These are phyloP conservation scores for Chamaea fasciata DNA, from an alignment of 2,113 vertebrate species.

Conservation along the genomic window DNA sequence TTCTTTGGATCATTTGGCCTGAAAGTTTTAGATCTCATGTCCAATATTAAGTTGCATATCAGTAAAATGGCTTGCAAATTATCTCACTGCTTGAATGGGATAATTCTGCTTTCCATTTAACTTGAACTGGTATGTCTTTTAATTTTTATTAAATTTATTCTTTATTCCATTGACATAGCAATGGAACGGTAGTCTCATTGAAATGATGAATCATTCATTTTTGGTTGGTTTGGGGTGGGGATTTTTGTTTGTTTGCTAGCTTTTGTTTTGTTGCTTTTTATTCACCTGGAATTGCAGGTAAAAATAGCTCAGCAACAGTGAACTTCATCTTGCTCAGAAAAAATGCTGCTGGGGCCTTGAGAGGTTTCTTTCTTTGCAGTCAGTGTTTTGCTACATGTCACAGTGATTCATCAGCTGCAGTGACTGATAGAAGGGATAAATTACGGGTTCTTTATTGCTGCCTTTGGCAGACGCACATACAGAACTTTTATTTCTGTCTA, in stretches of 20 bases:
- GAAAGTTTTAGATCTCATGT: background rate
- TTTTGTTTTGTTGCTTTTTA: background rate
- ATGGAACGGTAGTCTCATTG: background rate
- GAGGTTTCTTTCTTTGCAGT: background rate
- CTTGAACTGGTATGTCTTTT: background rate
- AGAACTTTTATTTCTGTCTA: background rate
- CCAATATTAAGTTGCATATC: background rate
- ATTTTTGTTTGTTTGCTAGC: background rate
- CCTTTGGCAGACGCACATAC: fast-evolving
- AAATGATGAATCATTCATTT: background rate
- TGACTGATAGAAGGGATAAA: background rate
- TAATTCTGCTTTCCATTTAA: slow-evolving; percentile 9
- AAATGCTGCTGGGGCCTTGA: background rate
- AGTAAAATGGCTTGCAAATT: background rate
- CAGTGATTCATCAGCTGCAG: background rate
- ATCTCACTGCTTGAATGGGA: background rate
- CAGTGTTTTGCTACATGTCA: background rate
- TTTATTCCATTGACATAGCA: background rate
- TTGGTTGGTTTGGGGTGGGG: fast-evolving
- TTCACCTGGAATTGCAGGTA: background rate
- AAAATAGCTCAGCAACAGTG: background rate
- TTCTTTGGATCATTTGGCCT: background rate
- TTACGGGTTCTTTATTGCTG: background rate
- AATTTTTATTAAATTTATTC: background rate
- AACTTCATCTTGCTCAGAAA: background rate